Base-by-base conservation (phyloP, 2,797 vertebrate genomes). In the Pseudochromis fuscus region DNA sequence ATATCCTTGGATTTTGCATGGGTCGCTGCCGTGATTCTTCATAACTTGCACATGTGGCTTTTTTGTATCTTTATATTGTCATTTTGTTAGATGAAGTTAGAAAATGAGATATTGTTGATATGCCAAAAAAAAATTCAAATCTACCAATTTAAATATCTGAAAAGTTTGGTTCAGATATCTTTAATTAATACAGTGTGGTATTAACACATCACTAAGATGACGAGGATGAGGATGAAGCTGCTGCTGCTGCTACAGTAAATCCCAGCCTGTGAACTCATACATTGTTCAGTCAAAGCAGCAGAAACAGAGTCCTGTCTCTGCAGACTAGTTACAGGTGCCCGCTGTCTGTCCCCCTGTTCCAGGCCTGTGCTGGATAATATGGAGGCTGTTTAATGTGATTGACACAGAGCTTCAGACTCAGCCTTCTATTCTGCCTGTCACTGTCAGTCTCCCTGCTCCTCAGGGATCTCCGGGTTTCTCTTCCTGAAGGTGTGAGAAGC, bases 381-480 rank as follows among this genome's bases (percentile, higher is more conserved):
- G 70, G 72, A 69, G 69, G 48, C 71, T 73, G 79, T 87, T 86
- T 83, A 72, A 75, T 56, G 84, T 87, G 89, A 89, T 67, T 87
- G 88, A 87, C 87, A 81, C 72, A 44, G 67, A 82, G 78, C 83
- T n/a, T 78, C 74, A 65, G 72, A 57, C 51, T 67, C 64, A 42
- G 74, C 67, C 62, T 44, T 87, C 72, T 77, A n/a, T 62, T 74
- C 77, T 83, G 83, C 55, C 82, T 59, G 74, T 85, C 85, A 56
- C 77, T 71, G 83, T 84, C 85, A 75, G 62, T 72, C 75, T 72
- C 57, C 63, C 37, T 50, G 71, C 63, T 82, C 84, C 76, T 63
- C 72, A 0, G 89, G 83, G 79, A 87, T 52, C 27, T 50, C 33
- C 44, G 25, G 40, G n/a, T 59, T 81, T 72, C 62, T 83, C 68